These are phyloP conservation scores for Pygocentrus nattereri DNA, from an alignment of 2,797 vertebrate species.

Conservation along the genomic window DNA sequence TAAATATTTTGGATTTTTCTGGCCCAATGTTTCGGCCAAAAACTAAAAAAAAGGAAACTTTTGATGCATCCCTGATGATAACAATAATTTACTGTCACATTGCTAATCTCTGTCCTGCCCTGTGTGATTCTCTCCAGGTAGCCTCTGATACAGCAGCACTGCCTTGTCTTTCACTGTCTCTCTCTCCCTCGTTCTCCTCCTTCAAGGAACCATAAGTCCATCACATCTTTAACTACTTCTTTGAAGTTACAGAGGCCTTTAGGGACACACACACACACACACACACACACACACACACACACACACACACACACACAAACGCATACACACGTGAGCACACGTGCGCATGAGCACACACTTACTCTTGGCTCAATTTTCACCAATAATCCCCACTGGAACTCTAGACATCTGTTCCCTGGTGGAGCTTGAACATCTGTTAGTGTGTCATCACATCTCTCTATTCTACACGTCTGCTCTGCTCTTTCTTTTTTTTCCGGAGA, in stretches of 20 bases:
- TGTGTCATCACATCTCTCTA: constrained; percentile 44
- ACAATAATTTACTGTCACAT: no score
- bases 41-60: no score
- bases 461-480: constrained; percentile 15
- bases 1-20: no score
- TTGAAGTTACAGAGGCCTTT: constrained; percentile 1
- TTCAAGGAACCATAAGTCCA: constrained; percentile 11
- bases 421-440: constrained; percentile 31
- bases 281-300: background rate
- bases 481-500: background rate
- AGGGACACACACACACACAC: background rate
- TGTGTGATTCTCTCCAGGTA: no score
- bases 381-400: constrained; percentile 35
- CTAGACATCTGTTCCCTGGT: constrained; percentile 3
- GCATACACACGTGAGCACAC: background rate
- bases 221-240: constrained; percentile 31
- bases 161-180: background rate
- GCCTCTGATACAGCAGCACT: background rate
- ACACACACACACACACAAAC: constrained; percentile 7
- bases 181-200: constrained; percentile 23
- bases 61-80: no score
- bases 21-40: no score
- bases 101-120: no score
- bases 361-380: constrained; percentile 46
- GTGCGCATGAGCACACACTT: constrained; percentile 5